Evolutionary conservation across 2,888 invertebrate species (phyloP).

Genomic region (Selenia dentaria): DNA sequence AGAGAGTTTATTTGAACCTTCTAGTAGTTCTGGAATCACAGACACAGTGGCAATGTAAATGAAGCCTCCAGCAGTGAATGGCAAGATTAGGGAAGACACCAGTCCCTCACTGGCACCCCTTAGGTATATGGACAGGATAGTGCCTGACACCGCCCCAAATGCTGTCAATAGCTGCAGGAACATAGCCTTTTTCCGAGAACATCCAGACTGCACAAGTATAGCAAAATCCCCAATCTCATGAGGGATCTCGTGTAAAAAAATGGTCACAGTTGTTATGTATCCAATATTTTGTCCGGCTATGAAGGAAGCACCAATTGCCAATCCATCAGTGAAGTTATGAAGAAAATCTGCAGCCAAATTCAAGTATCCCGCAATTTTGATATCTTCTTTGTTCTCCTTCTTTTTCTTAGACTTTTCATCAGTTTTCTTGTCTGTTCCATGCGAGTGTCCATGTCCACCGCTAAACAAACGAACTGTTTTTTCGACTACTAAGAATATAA

Average conservation of each 20-base stretch:
- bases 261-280: constrained; percentile 96
- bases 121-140: constrained; percentile 92
- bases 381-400: constrained; percentile 70
- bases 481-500: constrained; percentile 96
- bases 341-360: constrained; percentile 99
- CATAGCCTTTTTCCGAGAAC: constrained; percentile 97
- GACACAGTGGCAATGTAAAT: constrained; percentile 99
- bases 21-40: constrained; percentile 98
- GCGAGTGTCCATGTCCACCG: constrained; percentile 92
- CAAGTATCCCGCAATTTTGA: constrained; percentile 90
- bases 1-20: constrained; percentile 92
- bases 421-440: constrained; percentile 75
- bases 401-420: constrained; percentile 69
- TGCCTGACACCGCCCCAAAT: constrained; percentile 96
- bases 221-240: constrained; percentile 99
- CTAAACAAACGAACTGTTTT: constrained; percentile 95
- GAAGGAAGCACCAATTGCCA: constrained; percentile 99
- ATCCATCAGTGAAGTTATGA: constrained; percentile 99
- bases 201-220: constrained; percentile 98
- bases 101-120: constrained; percentile 89
- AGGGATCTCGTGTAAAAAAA: constrained; percentile 98
- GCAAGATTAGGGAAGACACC: constrained; percentile 95
- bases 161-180: constrained; percentile 97
- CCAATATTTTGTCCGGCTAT: constrained; percentile 95
- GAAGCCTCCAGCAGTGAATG: constrained; percentile 99